Conservation (phyloP, 1,140 invertebrate genomes). For the Sipha flava region DNA sequence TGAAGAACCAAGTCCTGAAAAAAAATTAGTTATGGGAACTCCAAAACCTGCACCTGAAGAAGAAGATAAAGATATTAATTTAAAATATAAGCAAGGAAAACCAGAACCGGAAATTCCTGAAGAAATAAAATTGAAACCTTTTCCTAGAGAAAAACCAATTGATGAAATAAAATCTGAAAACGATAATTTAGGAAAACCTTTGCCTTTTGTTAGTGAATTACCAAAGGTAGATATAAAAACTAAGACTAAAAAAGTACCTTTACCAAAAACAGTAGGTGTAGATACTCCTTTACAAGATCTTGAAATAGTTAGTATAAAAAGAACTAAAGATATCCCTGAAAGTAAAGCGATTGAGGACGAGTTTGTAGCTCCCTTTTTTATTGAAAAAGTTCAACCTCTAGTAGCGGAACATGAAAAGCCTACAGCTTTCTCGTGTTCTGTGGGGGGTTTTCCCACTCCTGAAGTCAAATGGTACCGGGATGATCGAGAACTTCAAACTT, state of each 20-base stretch:
- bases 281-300: conserved; percentile 50
- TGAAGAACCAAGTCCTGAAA: conserved; percentile 34
- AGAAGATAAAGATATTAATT: conserved; percentile 43
- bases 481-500: conserved; percentile 54
- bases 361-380: conserved; percentile 56
- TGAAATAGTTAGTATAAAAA: conserved; percentile 48
- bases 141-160: conserved; percentile 10
- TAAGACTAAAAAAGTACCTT: conserved; percentile 22
- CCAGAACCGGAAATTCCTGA: conserved; percentile 40
- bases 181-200: conserved; percentile 37
- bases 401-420: conserved; percentile 54
- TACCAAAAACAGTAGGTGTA: background rate
- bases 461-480: conserved; percentile 71
- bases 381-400: conserved; percentile 58
- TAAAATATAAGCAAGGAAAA: conserved; percentile 45
- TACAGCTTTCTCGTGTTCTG: conserved; percentile 55
- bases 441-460: conserved; percentile 59
- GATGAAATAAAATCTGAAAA: conserved; percentile 35
- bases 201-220: conserved; percentile 43
- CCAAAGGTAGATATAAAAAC: conserved; percentile 37
- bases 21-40: conserved; percentile 43
- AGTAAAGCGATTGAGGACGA: conserved; percentile 27
- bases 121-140: conserved; percentile 38
- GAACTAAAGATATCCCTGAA: conserved; percentile 37
- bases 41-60: conserved; percentile 42